These are phyloP conservation scores for Cordilura impudica DNA, from an alignment of 2,888 invertebrate species.

Conservation along the genomic window DNA sequence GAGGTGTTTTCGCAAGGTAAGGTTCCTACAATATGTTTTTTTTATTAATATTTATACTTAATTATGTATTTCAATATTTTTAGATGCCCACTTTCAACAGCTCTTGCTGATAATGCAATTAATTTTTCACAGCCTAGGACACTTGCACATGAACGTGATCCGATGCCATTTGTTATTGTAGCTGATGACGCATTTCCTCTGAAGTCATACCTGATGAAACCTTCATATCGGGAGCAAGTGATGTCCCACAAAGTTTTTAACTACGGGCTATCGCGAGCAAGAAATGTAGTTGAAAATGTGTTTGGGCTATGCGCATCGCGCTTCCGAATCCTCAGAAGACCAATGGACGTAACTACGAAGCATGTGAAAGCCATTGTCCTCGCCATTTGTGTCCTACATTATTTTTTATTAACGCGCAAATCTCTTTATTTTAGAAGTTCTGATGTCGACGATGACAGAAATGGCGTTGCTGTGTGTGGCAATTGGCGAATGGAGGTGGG, in stretches of 20 bases:
- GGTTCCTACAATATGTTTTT: too few relatives aligned
- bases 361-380: too few relatives aligned
- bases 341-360: too few relatives aligned
- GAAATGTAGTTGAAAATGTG: conserved; percentile 52
- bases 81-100: too few relatives aligned
- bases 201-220: too few relatives aligned
- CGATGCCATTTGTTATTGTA: not conserved
- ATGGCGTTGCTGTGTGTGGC: conserved; percentile 9
- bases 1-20: too few relatives aligned
- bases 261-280: conserved; percentile 45
- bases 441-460: conserved; percentile 22
- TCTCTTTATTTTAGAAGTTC: conserved; percentile 18
- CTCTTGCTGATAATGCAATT: too few relatives aligned
- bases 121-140: not conserved
- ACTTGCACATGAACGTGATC: not conserved
- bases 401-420: conserved; percentile 51
- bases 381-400: too few relatives aligned
- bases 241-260: conserved; percentile 38
- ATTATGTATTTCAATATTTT: too few relatives aligned
- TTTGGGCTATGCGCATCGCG: conserved; percentile 65
- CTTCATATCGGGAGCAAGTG: too few relatives aligned
- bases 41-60: too few relatives aligned
- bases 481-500: conserved; percentile 31
- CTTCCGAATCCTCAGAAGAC: conserved; percentile 68
- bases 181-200: conserved; percentile 34